Conservation (phyloP, 2,797 vertebrate species). For the Dryobates pubescens region DNA sequence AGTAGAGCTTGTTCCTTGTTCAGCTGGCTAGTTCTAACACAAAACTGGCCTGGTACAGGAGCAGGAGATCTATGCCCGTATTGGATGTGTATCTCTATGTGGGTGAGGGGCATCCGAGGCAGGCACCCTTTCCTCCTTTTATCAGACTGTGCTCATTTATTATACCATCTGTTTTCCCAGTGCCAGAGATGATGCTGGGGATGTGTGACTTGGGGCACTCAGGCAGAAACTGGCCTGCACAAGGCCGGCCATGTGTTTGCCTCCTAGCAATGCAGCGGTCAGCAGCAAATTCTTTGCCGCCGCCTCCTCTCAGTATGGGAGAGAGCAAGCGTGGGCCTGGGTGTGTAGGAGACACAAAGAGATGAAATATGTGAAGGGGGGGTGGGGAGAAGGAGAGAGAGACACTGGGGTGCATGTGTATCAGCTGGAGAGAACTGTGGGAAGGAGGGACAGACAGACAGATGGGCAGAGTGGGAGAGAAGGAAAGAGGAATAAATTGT, state of each 20-base stretch:
- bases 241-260: constrained; percentile 73
- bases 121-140: constrained; percentile 61
- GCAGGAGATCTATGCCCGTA: background rate
- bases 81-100: background rate
- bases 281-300: constrained; percentile 68
- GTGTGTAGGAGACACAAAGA: constrained; percentile 26
- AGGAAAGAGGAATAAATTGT: background rate
- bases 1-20: background rate
- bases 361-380: background rate
- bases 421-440: background rate
- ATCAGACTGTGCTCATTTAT: constrained; percentile 56
- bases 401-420: background rate
- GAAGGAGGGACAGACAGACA: background rate
- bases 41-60: background rate
- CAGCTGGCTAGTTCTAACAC: background rate
- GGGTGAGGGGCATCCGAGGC: constrained; percentile 7
- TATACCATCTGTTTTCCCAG: constrained; percentile 77
- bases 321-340: constrained; percentile 44
- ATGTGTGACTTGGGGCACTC: constrained; percentile 68
- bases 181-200: constrained; percentile 70
- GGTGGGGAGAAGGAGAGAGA: background rate
- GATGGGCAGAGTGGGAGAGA: background rate
- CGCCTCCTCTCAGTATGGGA: constrained; percentile 59
- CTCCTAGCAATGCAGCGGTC: constrained; percentile 71
- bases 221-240: constrained; percentile 77